Evolutionary conservation across 2,888 invertebrate genomes (phyloP).

Genomic region (Cerastoderma edule): DNA sequence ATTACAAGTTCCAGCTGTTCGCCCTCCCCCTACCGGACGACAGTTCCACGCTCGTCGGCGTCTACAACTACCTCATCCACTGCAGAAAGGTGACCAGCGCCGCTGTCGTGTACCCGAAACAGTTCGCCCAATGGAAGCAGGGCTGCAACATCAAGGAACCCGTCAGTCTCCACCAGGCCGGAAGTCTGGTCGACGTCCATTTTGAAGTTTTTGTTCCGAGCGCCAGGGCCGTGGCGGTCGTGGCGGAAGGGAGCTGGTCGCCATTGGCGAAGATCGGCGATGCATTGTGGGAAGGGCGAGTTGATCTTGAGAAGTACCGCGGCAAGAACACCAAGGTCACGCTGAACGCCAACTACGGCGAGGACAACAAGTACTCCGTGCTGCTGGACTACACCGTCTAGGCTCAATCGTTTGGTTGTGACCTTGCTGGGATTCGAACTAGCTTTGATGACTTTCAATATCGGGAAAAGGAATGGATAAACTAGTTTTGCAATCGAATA

Average conservation of each 20-base stretch:
- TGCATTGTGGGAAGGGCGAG: constrained; percentile 66
- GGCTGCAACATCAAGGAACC: constrained; percentile 72
- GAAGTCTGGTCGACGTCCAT: constrained; percentile 53
- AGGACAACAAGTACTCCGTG: constrained; percentile 65
- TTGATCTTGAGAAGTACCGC: constrained; percentile 65
- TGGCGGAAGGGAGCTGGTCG: constrained; percentile 71
- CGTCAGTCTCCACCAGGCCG: constrained; percentile 55
- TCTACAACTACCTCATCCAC: constrained; percentile 72
- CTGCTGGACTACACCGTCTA: constrained; percentile 68
- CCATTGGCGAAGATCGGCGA: constrained; percentile 59
- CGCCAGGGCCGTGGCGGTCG: constrained; percentile 69
- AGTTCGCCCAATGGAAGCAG: constrained; percentile 74
- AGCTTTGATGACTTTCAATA: background rate
- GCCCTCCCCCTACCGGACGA: constrained; percentile 71
- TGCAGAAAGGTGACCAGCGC: constrained; percentile 49
- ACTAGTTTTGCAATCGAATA: background rate
- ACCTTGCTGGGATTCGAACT: background rate
- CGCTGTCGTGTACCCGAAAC: constrained; percentile 67
- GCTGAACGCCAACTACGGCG: constrained; percentile 68
- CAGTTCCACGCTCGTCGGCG: constrained; percentile 71
- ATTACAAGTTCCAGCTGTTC: constrained; percentile 75
- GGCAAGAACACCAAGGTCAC: constrained; percentile 68
- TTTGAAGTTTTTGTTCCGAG: constrained; percentile 67
- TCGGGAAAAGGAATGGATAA: background rate
- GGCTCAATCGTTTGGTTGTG: background rate